Evolutionary conservation across 1,140 invertebrate species (phyloP), one percentile per base, ranked within the genome.

Genomic region (Vanessa tameamea): DNA sequence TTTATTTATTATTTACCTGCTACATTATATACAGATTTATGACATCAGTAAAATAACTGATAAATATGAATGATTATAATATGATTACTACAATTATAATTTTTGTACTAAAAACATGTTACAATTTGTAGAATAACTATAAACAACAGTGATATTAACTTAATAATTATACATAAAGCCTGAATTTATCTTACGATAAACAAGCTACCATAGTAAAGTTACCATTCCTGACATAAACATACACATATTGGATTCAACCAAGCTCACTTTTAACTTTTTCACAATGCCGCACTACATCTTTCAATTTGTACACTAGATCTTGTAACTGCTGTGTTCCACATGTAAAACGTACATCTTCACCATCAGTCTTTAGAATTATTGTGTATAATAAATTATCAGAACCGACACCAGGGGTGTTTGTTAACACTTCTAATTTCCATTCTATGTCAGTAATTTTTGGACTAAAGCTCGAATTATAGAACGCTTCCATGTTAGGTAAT

Each of bases 261-360:
- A 89, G 74, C 82, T 91, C 87, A 76, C 51, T 87, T 82, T 90
- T 91, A 61, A 88, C 73, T 67, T 93, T 95, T 80, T 95, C 94
- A 79, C 94, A 93, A 85, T 95, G 95, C 82, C 94, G 87, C 51
- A 94, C 89, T 37, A 94, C 91, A 83, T 95, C 95, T 87, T 95
- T 95, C 13, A 96, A 85, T 86, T 96, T 96, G 72, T 94, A 94
- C 55, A 95, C 93, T 69, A 96, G 87, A 86, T 96, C 95, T 88
- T 96, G 95, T 53, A 96, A 82, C 80, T 96, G 94, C 69, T 95
- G 94, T 23, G 93, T 91, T 20, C 93, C 94, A 81, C 95, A 95
- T 3, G 92, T 93, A 81, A 96, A 96, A 55, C 91, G 89, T 50
- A 95, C 76, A 81, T 93, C 85, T 50, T 94, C 88, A 64, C 92